Percentiles rank a stretch among this genome's conserved stretches.
Evolutionary conservation across 2,797 vertebrate genomes (phyloP).

Genomic region (Clarias platycephalus): DNA sequence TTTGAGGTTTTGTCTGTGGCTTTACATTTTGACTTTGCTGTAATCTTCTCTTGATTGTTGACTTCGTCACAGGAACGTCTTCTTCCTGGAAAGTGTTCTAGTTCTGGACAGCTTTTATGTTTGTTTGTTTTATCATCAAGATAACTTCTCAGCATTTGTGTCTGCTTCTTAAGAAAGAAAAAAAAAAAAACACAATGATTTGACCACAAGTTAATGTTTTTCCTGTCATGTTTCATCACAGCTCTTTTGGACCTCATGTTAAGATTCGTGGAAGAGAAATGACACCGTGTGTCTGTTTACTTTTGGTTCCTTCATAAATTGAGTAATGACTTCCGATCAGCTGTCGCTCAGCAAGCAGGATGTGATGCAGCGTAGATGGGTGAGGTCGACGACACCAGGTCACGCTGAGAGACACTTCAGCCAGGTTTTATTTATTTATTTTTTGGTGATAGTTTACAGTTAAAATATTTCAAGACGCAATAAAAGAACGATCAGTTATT

Average conservation of each 20-base stretch:
- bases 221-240: not conserved
- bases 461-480: not conserved
- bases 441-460: not conserved
- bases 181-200: not conserved
- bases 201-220: not conserved
- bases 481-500: not conserved
- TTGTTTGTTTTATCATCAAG: not conserved
- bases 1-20: not conserved
- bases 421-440: not conserved
- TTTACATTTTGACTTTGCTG: not conserved
- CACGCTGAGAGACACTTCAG: not conserved
- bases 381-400: not conserved
- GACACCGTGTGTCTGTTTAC: not conserved
- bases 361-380: not conserved
- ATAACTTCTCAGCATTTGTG: not conserved
- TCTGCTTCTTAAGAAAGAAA: not conserved
- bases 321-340: not conserved
- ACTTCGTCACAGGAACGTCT: not conserved
- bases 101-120: not conserved
- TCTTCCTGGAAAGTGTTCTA: not conserved
- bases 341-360: not conserved
- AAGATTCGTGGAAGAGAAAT: not conserved
- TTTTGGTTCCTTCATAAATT: not conserved
- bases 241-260: not conserved
- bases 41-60: not conserved